A percentile compares a stretch with the other conserved stretches of the same genome.
phyloP scores from a whole-genome alignment of 2,888 invertebrate species.

The Alentia gelatinosa region DNA sequence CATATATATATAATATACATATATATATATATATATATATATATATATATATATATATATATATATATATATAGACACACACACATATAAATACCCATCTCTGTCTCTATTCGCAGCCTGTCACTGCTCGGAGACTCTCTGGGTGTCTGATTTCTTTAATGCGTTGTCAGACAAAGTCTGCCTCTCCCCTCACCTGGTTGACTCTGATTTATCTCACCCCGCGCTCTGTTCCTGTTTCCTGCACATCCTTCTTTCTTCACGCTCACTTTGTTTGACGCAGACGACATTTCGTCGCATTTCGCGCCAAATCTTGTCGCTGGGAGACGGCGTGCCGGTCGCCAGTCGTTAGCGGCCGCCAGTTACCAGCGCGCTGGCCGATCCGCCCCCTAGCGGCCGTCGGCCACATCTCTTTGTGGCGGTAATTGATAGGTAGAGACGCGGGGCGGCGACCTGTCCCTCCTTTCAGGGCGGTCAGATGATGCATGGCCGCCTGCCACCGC shows the following conservation, averaged over 20 bases:
- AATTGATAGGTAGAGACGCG: slow-evolving; percentile 35
- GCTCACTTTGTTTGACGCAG: neutral
- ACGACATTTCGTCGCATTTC: neutral
- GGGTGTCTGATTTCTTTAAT: too few relatives aligned
- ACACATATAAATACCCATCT: neutral
- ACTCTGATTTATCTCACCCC: too few relatives aligned
- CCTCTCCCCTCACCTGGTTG: too few relatives aligned
- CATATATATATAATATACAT: neutral
- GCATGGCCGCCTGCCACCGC: slow-evolving; percentile 29
- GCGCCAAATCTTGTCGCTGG: too few relatives aligned
- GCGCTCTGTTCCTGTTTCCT: neutral
- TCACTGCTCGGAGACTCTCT: neutral
- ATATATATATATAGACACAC: too few relatives aligned
- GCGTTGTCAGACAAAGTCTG: too few relatives aligned
- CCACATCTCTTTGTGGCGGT: slow-evolving; percentile 29
- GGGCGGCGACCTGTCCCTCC: slow-evolving; percentile 30
- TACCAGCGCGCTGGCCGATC: neutral
- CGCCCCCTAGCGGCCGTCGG: slow-evolving; percentile 19
- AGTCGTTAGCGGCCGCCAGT: neutral
- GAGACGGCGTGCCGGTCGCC: neutral
- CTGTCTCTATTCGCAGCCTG: neutral
- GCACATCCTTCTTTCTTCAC: neutral
- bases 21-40: neutral
- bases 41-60: neutral
- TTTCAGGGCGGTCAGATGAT: slow-evolving; percentile 41